Conservation (phyloP, 2,113 vertebrate genomes). For the Capreolus pygargus region DNA sequence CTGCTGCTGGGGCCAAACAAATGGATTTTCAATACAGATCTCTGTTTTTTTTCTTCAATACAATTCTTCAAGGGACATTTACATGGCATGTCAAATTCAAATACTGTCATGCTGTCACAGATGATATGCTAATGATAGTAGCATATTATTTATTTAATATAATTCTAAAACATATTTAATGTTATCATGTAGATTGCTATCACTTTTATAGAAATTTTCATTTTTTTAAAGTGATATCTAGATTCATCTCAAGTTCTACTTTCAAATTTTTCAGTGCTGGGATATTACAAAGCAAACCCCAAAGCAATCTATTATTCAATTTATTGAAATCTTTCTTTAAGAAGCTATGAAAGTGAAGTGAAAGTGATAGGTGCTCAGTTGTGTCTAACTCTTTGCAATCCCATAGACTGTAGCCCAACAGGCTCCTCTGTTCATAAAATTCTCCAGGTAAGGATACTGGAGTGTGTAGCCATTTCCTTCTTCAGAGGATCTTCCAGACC, state of each 20-base stretch:
- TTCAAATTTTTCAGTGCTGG: background rate
- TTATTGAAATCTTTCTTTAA: background rate
- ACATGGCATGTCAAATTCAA: background rate
- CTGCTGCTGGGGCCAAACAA: background rate
- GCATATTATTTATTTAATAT: background rate
- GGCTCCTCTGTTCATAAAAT: background rate
- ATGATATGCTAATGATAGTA: background rate
- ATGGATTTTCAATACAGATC: background rate
- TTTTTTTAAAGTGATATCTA: background rate
- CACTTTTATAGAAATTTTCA: background rate
- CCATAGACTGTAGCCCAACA: background rate
- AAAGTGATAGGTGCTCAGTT: background rate
- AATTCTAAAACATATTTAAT: constrained; percentile 1
- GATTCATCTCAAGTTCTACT: background rate
- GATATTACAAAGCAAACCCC: background rate
- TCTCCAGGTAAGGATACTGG: background rate
- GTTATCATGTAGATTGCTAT: background rate
- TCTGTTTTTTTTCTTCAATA: background rate
- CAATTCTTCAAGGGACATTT: background rate
- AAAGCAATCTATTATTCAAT: background rate
- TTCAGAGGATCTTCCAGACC: background rate
- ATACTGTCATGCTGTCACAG: background rate
- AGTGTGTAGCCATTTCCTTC: background rate
- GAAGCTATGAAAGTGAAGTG: background rate
- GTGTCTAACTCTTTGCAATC: background rate